Conservation (phyloP, 2,113 vertebrate species). For the Excalfactoria chinensis region DNA sequence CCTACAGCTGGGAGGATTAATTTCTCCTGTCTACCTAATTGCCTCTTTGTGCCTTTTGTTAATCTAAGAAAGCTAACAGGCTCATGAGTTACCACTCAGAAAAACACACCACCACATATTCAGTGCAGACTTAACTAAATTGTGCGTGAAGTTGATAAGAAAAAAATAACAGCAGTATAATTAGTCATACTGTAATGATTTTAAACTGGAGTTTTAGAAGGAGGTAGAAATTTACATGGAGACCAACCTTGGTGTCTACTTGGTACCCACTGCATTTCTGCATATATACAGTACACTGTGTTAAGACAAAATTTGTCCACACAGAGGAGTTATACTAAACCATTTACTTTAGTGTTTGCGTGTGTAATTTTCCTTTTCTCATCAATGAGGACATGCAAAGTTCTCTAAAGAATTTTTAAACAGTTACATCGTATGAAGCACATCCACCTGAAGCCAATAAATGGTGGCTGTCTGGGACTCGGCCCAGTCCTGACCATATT, state of each 20-base stretch:
- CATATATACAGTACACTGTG: rapidly evolving
- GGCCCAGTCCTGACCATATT: not conserved
- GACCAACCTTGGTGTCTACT: not conserved
- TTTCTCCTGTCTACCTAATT: not conserved
- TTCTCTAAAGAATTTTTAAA: not conserved
- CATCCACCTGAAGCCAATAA: not conserved
- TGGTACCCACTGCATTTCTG: not conserved
- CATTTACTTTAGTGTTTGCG: not conserved
- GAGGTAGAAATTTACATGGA: not conserved
- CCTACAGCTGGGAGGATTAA: not conserved
- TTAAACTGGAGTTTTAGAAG: not conserved
- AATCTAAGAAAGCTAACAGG: not conserved
- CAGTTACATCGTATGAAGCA: not conserved
- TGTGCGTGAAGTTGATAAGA: not conserved
- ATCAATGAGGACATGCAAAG: not conserved
- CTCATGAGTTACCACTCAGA: not conserved
- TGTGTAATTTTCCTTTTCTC: not conserved
- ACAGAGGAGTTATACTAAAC: not conserved
- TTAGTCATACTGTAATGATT: not conserved
- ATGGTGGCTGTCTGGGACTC: not conserved
- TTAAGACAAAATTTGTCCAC: not conserved
- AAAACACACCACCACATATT: not conserved
- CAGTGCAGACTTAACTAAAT: not conserved
- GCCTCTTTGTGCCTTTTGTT: not conserved
- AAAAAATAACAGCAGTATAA: not conserved